These are phyloP conservation scores for Talpa occidentalis DNA, from an alignment of 2,113 vertebrate species.

Conservation along the genomic window DNA sequence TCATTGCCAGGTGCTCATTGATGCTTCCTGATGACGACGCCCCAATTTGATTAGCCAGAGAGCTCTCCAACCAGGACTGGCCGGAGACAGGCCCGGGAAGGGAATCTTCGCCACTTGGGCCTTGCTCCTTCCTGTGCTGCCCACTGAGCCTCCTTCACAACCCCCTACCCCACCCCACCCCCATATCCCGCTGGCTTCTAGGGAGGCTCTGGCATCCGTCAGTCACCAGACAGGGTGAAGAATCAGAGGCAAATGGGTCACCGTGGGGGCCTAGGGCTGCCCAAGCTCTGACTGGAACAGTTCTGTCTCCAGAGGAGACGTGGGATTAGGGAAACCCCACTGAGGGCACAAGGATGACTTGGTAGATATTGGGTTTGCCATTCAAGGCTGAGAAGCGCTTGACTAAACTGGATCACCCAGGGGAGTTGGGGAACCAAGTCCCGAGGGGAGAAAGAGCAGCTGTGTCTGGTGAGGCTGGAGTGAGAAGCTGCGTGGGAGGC, in stretches of 20 bases:
- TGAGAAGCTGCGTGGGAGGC: not conserved
- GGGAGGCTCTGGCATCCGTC: not conserved
- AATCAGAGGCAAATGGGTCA: not conserved
- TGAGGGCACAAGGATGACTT: accelerated
- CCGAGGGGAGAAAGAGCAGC: not conserved
- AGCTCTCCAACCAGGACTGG: not conserved
- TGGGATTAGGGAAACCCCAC: not conserved
- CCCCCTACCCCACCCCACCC: not conserved
- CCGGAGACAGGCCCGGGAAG: accelerated
- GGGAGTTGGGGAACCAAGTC: too few relatives aligned
- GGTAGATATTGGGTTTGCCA: too few relatives aligned
- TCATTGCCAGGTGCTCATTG: accelerated
- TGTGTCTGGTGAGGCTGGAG: not conserved
- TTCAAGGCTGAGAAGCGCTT: not conserved
- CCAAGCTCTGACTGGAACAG: accelerated
- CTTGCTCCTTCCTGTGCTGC: not conserved
- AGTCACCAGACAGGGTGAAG: not conserved
- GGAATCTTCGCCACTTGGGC: not conserved
- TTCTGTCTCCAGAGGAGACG: not conserved
- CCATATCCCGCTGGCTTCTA: not conserved
- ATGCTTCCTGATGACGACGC: not conserved
- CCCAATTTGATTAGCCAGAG: not conserved
- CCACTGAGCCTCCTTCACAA: not conserved
- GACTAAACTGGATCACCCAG: not conserved
- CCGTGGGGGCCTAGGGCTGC: not conserved